Conservation (phyloP, 2,888 invertebrate genomes). For the Dynastes tityus region DNA sequence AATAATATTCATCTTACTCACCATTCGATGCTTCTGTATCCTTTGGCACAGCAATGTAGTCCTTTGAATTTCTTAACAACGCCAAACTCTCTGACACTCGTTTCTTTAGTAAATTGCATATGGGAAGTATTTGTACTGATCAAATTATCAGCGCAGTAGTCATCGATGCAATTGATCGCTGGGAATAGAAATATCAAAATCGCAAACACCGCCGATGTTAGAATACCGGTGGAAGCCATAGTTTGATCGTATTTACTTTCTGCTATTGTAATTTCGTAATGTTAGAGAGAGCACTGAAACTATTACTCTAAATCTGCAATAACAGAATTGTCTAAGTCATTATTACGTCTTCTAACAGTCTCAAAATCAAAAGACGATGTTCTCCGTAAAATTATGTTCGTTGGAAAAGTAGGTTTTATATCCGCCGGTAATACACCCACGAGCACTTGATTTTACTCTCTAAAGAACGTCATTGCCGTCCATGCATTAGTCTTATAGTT, state of each 20-base stretch:
- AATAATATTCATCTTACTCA: conserved; percentile 69
- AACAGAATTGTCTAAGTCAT: conserved; percentile 31
- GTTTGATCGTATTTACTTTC: conserved; percentile 12
- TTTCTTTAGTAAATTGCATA: conserved; percentile 84
- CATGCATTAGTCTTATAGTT: not conserved
- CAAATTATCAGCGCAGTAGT: conserved; percentile 43
- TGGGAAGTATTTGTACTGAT: conserved; percentile 60
- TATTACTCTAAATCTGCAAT: not conserved
- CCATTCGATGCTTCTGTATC: conserved; percentile 87
- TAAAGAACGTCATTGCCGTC: conserved; percentile 28
- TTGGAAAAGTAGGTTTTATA: not conserved
- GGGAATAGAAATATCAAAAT: not conserved
- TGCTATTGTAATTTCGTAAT: not conserved
- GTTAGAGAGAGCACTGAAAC: not conserved
- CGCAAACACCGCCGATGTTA: not conserved
- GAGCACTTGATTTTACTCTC: conserved; percentile 21
- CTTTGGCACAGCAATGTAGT: conserved; percentile 84
- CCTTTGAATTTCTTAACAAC: conserved; percentile 81
- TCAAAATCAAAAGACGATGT: not conserved
- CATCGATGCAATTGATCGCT: conserved; percentile 34
- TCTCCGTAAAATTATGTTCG: not conserved
- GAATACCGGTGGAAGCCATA: conserved; percentile 41
- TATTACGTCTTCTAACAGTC: conserved; percentile 1
- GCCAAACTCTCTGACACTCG: conserved; percentile 79
- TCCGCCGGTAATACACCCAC: not conserved